Conservation (phyloP, 2,113 vertebrate genomes). For the Sturnus vulgaris region DNA sequence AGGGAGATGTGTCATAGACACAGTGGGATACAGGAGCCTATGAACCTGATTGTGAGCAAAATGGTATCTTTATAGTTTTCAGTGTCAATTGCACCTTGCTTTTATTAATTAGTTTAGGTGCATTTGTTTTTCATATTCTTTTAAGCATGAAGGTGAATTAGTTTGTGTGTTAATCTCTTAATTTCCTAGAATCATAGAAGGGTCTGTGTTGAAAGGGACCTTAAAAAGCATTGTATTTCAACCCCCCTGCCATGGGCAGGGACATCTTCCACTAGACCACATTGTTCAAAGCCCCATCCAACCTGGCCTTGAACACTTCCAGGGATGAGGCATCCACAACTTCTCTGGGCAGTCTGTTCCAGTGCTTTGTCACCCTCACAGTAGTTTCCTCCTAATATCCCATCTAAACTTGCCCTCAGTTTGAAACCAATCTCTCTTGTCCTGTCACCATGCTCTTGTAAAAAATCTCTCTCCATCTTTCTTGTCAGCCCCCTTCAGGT, state of each 20-base stretch:
- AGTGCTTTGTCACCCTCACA: neutral
- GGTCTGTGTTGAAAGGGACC: neutral
- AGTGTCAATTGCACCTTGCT: fast-evolving
- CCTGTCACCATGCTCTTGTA: neutral
- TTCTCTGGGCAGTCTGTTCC: neutral
- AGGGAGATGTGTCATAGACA: neutral
- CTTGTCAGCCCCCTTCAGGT: neutral
- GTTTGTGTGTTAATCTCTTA: neutral
- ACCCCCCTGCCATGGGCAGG: fast-evolving
- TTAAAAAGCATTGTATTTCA: neutral
- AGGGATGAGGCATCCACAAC: neutral
- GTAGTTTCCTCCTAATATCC: neutral
- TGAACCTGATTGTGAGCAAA: neutral
- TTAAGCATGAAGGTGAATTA: neutral
- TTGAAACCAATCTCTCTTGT: neutral
- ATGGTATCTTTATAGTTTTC: neutral
- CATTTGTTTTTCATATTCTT: neutral
- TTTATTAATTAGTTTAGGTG: neutral
- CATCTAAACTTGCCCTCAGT: neutral
- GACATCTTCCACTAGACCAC: fast-evolving
- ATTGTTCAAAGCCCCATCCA: neutral
- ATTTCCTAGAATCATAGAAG: neutral
- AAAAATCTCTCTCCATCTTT: neutral
- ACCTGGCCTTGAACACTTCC: neutral
- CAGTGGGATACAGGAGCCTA: fast-evolving